Evolutionary conservation across 2,113 vertebrate genomes (phyloP).

Genomic region (Leptocoma aspasia): DNA sequence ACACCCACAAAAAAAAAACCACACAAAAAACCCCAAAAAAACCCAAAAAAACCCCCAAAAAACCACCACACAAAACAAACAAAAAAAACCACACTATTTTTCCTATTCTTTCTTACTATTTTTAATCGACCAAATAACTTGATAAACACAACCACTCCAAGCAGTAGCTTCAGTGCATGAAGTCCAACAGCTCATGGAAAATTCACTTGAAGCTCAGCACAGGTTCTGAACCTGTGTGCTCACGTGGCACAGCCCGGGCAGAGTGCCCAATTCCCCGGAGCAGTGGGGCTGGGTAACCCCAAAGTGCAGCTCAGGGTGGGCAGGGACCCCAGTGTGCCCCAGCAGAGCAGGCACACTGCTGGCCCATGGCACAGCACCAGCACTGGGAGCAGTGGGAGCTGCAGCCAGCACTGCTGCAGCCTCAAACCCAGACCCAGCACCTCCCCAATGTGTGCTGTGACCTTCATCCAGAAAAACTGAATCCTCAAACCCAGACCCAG

Average conservation of each 20-base stretch:
- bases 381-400: background rate
- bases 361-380: accelerated
- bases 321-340: background rate
- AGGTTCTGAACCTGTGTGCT: background rate
- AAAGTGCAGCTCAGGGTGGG: background rate
- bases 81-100: accelerated
- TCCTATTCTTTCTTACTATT: background rate
- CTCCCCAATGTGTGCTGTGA: accelerated
- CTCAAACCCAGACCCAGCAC: background rate
- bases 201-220: background rate
- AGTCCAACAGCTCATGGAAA: background rate
- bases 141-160: background rate
- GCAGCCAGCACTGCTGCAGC: background rate
- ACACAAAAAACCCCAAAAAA: too few species aligned
- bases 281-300: background rate
- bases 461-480: background rate
- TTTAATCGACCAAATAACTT: background rate
- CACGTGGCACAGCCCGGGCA: background rate
- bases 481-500: background rate
- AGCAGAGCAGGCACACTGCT: background rate
- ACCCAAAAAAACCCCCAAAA: accelerated
- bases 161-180: accelerated
- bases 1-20: background rate
- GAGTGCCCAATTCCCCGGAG: too few species aligned
- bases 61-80: background rate